phyloP scores from a whole-genome alignment of 2,888 invertebrate species.

The Horisme vitalbata region DNA sequence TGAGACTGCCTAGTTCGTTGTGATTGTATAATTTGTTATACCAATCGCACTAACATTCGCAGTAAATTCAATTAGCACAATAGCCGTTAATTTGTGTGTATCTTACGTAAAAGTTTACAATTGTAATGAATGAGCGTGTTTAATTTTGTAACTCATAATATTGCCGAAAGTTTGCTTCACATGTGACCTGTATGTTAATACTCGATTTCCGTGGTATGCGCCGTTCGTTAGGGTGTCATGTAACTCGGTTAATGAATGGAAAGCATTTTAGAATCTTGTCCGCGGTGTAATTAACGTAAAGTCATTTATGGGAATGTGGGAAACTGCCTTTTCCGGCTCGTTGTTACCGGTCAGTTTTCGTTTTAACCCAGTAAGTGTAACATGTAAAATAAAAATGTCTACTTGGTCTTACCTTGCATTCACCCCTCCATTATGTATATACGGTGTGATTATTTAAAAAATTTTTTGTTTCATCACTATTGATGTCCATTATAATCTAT shows the following conservation, averaged over 20 bases:
- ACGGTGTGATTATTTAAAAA: too few species aligned
- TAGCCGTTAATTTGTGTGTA: constrained; percentile 53
- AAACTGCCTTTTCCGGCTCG: constrained; percentile 9
- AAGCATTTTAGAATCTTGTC: constrained; percentile 32
- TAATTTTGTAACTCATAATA: constrained; percentile 56
- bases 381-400: too few species aligned
- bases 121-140: constrained; percentile 60
- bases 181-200: constrained; percentile 47
- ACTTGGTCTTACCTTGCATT: too few species aligned
- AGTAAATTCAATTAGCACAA: constrained; percentile 63
- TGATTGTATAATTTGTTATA: constrained; percentile 30
- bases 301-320: constrained; percentile 14
- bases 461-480: too few species aligned
- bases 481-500: too few species aligned
- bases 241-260: constrained; percentile 43
- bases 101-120: constrained; percentile 61
- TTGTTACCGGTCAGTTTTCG: background rate
- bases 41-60: constrained; percentile 37
- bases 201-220: constrained; percentile 44
- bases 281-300: constrained; percentile 30
- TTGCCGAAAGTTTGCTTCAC: constrained; percentile 50
- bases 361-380: too few species aligned
- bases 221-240: constrained; percentile 36
- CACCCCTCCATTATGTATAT: too few species aligned
- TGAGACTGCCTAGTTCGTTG: constrained; percentile 6